Base-by-base conservation (phyloP, 2,888 invertebrate species). In the Cheilosia vernalis region DNA sequence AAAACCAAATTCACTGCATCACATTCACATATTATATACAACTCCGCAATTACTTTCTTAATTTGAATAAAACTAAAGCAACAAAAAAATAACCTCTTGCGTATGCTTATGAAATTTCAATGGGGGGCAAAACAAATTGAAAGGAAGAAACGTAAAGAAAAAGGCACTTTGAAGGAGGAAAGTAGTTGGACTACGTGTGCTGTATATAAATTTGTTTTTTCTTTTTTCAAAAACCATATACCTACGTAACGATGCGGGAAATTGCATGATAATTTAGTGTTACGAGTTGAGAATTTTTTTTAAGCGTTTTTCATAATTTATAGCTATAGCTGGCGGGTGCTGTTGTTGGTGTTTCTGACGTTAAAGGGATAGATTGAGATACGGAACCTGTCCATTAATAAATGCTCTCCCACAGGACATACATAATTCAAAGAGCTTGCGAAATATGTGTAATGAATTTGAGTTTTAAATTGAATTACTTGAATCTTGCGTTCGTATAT, bases 181-280 rank as follows among this genome's bases (percentile, higher is more conserved):
- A 85, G 76, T 58, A 70, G 82, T 82, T 73, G 69, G 84, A 42
- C 63, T 73, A 24, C 85, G 85, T 85, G 85, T 81, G n/a, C 70
- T 76, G 85, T 72, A 40, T 85, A 81, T 72, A 73, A 85, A 76
- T 63, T 51, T 13, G 33, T 42, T 55, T 42, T 55, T 42, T 58
- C 76, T 37, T 55, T 73, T 69, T 56, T 44, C 5, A 27, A 67
- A 63, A 47, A 40, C n/a, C 40, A 58, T 61, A 19, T 42, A 70
- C 37, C 13, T 40, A 70, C 60, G 76, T 85, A 85, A 77, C 85
- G 81, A 81, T 85, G 80, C 85, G 85, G 76, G 66, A 85, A 85
- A 85, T 85, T 85, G 85, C 85, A 85, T 85, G 85, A 85, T 85
- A 85, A 85, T 85, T 81, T 77, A 77, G 80, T 85, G 77, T 76